Evolutionary conservation across 2,113 vertebrate species (phyloP).

Genomic region (Otis tarda): DNA sequence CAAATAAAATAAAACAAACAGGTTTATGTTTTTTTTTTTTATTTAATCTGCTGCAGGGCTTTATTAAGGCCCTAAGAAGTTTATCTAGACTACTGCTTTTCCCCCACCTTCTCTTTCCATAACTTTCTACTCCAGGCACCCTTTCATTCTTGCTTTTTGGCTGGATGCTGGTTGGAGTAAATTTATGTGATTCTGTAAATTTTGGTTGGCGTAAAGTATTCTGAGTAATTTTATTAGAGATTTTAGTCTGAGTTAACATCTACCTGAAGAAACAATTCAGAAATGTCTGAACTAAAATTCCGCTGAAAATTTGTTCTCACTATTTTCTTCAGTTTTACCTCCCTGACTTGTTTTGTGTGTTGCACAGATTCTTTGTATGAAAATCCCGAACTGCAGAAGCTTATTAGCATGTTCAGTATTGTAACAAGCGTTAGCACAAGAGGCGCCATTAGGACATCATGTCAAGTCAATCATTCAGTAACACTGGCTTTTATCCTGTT

Average conservation of each 20-base stretch:
- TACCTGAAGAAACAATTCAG: background rate
- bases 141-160: background rate
- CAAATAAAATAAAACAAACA: background rate
- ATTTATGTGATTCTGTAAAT: background rate
- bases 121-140: background rate
- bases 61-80: background rate
- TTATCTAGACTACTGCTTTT: background rate
- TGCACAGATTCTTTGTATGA: background rate
- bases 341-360: background rate
- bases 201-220: background rate
- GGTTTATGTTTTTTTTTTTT: background rate
- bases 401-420: background rate
- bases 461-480: background rate
- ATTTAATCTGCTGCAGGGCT: background rate
- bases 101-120: background rate
- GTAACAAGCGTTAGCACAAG: background rate
- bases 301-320: background rate
- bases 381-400: background rate
- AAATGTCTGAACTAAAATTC: background rate
- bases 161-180: background rate
- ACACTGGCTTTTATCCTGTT: background rate
- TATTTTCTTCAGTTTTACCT: background rate
- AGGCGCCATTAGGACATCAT: background rate
- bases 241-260: background rate
- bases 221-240: background rate